Base-by-base conservation (phyloP, 92 coral and sea anemone genomes). In the Paragorgia papillata region DNA sequence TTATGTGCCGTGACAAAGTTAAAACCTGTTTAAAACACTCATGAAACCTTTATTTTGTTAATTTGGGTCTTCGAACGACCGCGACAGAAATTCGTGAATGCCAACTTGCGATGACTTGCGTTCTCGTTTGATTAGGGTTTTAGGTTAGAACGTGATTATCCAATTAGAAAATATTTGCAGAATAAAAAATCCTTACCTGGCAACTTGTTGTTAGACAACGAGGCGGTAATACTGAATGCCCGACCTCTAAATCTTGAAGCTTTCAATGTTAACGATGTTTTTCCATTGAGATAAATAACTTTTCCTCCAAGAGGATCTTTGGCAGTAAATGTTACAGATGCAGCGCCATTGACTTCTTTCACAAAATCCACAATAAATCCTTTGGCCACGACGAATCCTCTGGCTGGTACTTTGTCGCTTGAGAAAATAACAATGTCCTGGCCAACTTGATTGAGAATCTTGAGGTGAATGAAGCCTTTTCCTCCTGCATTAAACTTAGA, bases 401-500 rank as follows among this genome's bases (percentile, higher is more conserved):
- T 88, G 28, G 78, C 58, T 0, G 80, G 82, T 5, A 49, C 64
- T 18, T 57, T 69, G 60, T 83, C 89, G 57, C 87, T 88, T 13
- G 89, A 76, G 14, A 73, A 59, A 14, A 88, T 27, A 17, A 70
- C 62, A 10, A 86, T 88, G 21, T 86, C 82, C 28, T 54, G 65
- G 0, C 87, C 89, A 56, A 88, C 89, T 44, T 77, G 84, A 79
- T 88, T 88, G 46, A 49, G 19, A 27, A 88, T 67, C 40, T 41
- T 79, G 9, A 88, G 68, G 27, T 85, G 83, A 33, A 88, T 82
- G 64, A 84, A 84, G 25, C 79, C 75, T 1, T 66, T 62, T 9
- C 80, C 49, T 15, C 34, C 29, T 3, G 96, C n/a, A n/a, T n/a
- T n/a, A 7, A 88, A 40, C 35, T 76, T 80, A 67, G 89, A 48